These are phyloP conservation scores for Lordiphosa clarofinis DNA, from an alignment of 1,140 invertebrate species.

Conservation along the genomic window DNA sequence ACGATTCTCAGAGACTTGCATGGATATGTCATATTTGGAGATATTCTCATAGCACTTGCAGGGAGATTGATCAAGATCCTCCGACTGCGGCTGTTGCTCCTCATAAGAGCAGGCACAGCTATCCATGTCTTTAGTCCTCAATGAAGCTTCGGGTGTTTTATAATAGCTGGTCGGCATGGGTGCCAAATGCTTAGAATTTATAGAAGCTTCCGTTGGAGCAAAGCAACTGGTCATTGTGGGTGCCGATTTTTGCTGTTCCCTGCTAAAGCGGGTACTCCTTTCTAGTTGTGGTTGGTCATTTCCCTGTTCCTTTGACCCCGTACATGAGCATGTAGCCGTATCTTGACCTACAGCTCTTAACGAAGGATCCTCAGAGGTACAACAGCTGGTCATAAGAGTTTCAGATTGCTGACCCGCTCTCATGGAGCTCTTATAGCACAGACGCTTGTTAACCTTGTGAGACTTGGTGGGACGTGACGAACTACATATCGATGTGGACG, in stretches of 20 bases:
- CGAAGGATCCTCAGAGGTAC: background rate
- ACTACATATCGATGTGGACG: background rate
- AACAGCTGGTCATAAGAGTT: background rate
- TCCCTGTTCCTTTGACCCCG: background rate
- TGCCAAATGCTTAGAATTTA: background rate
- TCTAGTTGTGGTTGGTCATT: background rate
- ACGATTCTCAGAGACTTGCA: no score
- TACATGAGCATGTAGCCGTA: background rate
- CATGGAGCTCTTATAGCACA: background rate
- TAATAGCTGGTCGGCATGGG: no score
- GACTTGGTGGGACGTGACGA: background rate
- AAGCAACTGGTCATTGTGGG: conserved; percentile 1
- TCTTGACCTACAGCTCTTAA: background rate
- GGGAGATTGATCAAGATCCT: no score
- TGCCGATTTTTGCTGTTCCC: background rate
- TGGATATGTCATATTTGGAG: no score
- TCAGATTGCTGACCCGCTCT: background rate
- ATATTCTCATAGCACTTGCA: no score
- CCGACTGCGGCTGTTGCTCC: no score
- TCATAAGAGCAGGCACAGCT: no score
- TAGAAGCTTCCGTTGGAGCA: background rate
- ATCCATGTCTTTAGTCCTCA: no score
- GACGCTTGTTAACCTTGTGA: background rate
- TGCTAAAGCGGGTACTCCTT: background rate
- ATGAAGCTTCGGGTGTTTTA: no score